Evolutionary conservation across 2,797 vertebrate genomes (phyloP), one percentile per base, ranked within the genome.

Genomic region (Bovichtus diacanthus): DNA sequence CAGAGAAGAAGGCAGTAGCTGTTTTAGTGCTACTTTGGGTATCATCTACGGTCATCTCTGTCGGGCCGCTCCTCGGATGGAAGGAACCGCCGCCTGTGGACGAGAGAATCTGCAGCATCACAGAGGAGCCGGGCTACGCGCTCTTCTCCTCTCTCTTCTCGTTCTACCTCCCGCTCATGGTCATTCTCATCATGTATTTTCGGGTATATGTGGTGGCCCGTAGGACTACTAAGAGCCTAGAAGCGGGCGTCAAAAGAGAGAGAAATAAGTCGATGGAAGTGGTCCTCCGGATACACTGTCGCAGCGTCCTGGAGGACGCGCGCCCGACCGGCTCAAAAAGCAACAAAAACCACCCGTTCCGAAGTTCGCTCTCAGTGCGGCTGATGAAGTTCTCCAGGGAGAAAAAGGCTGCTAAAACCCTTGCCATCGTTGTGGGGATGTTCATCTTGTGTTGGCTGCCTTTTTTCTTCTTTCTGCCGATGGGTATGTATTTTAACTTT

Each of bases 401-500:
- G 94, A 99, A 99, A 62, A 99, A 98, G 71, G 98, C 98, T 0
- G 98, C 98, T 58, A 99, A 99, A 87, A 99, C 98, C 1, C 95
- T 99, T 0, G 98, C 98, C 68, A 99, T 99, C 67, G 98, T 99
- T 0, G 98, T 99, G 54, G 98, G 98, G 2, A 97, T 99, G 91
- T 99, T 99, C 92, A 98, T 99, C 77, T 92, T 99, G 81, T 99
- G 98, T 89, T 99, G 98, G 98, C 95, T 99, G 74, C 98, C 98
- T 0, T 99, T 99, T 91, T 99, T 99, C 95, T 97, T 99, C 88
- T 96, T 99, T 70, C 94, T 99, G 65, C 97, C 98, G 0, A 90
- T 99, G 21, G 98, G 98, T 99, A 95, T 88, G 97, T 87, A 23
- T n/a, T 94, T 25, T 5, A 19, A 59, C 11, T 61, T 65, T 13